Percentiles rank a stretch among this genome's conserved stretches.
Evolutionary conservation across 1,140 invertebrate species (phyloP).

Genomic region (Rhopalosiphum maidis): DNA sequence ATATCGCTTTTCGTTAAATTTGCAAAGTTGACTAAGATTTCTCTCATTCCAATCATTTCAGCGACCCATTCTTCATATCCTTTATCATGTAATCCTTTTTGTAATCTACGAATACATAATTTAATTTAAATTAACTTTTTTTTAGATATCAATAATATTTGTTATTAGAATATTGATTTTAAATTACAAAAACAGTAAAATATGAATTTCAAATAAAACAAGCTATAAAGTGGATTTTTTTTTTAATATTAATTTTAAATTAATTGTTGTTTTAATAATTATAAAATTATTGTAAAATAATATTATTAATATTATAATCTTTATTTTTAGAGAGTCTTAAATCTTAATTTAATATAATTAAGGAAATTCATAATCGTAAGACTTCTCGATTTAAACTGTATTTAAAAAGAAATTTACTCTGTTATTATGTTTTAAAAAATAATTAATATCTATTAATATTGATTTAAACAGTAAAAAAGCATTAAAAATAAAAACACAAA

Average conservation of each 20-base stretch:
- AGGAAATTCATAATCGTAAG: background rate
- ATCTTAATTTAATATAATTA: background rate
- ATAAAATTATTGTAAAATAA: too few relatives aligned
- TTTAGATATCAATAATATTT: background rate
- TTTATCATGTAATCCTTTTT: conserved; percentile 84
- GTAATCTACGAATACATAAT: conserved; percentile 62
- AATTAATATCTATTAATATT: background rate
- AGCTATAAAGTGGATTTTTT: background rate
- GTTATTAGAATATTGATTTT: background rate
- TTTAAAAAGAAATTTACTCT: background rate
- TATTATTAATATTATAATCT: too few relatives aligned
- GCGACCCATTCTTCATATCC: conserved; percentile 90
- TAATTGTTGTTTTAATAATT: background rate
- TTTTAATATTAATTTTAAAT: background rate
- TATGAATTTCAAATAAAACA: background rate
- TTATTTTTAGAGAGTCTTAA: too few relatives aligned
- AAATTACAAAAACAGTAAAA: background rate
- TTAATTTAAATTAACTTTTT: background rate
- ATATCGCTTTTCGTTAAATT: conserved; percentile 83
- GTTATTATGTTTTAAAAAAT: background rate
- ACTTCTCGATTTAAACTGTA: background rate
- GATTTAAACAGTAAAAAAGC: background rate
- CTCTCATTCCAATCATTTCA: conserved; percentile 92
- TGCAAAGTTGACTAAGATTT: conserved; percentile 82
- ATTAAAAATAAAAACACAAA: background rate